These are phyloP conservation scores for Clarias batrachus DNA, from an alignment of 2,113 vertebrate species.

Conservation along the genomic window DNA sequence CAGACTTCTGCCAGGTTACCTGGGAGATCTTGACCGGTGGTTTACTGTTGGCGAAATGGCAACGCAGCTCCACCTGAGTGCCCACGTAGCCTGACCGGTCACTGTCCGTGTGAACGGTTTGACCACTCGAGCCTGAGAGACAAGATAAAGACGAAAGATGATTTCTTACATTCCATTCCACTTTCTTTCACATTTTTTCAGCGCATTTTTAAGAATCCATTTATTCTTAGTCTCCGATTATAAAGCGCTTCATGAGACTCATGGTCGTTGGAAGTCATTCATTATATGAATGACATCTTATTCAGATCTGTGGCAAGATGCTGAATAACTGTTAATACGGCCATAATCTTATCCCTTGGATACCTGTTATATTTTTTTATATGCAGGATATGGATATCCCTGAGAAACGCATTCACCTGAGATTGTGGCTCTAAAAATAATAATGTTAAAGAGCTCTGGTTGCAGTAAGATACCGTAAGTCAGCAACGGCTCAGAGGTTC, in stretches of 20 bases:
- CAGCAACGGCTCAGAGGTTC: slow-evolving; percentile 26
- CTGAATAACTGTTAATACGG: background rate
- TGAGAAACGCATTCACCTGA: slow-evolving; percentile 12
- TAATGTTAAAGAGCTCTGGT: slow-evolving; percentile 39
- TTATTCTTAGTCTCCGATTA: background rate
- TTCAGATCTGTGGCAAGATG: background rate
- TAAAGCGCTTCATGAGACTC: background rate
- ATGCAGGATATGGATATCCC: background rate
- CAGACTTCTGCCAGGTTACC: slow-evolving; percentile 96
- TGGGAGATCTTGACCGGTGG: slow-evolving; percentile 90
- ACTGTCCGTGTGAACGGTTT: slow-evolving; percentile 87
- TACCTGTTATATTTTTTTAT: background rate
- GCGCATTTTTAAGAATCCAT: background rate
- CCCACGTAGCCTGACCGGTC: slow-evolving; percentile 85
- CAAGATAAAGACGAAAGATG: background rate
- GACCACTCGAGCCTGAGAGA: slow-evolving; percentile 68
- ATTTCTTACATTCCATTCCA: background rate
- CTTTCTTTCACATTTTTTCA: background rate
- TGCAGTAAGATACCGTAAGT: slow-evolving; percentile 22
- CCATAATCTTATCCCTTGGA: background rate
- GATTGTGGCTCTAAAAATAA: slow-evolving; percentile 51
- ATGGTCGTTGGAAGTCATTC: background rate
- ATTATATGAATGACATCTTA: background rate
- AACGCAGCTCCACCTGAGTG: slow-evolving; percentile 87
- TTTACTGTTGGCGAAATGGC: slow-evolving; percentile 85